Base-by-base conservation (phyloP, 2,888 invertebrate species). In the Hemistola chrysoprasaria region DNA sequence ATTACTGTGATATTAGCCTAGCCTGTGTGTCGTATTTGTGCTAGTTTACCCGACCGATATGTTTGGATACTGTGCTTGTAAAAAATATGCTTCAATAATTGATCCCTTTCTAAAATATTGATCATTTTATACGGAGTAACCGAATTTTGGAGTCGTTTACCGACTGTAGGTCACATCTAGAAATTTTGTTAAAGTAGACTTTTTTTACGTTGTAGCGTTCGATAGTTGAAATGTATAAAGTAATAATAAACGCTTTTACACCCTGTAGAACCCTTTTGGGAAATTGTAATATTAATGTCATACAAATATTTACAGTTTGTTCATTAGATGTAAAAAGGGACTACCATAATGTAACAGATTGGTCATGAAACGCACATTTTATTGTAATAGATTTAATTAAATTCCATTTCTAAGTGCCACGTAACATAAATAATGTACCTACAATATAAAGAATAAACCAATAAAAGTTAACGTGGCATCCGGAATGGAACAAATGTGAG, bases 1-100 rank as follows among this genome's bases (percentile, higher is more conserved):
- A 85, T 85, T 83, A 79, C 87, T 88, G 87, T 88, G 87, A 88
- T 88, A 88, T 88, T 88, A 88, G 87, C 82, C 84, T 88, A 88
- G 85, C 83, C 81, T 85, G 79, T 83, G 80, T 85, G 82, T 86
- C 78, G 87, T 86, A 81, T 86, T 83, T 82, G 85, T 86, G 85
- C 87, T 86, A 86, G 84, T 81, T 84, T 78, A 48, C 69, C 79
- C 75, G 76, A 74, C 73, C 72, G 63, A 69, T 59, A 74, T 77
- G 76, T 84, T 80, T 78, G 71, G 71, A 79, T 68, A 75, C 74
- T 71, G 74, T 71, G 80, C 84, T 80, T 81, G 75, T 81, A 81
- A 75, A 76, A 75, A 67, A 63, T 53, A 62, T 56, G 68, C 71
- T 84, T 79, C 41, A 54, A 65, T 70, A 69, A 75, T 66, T 63